These are phyloP conservation scores for Meloe dianella DNA, from an alignment of 2,888 invertebrate species.

Conservation along the genomic window DNA sequence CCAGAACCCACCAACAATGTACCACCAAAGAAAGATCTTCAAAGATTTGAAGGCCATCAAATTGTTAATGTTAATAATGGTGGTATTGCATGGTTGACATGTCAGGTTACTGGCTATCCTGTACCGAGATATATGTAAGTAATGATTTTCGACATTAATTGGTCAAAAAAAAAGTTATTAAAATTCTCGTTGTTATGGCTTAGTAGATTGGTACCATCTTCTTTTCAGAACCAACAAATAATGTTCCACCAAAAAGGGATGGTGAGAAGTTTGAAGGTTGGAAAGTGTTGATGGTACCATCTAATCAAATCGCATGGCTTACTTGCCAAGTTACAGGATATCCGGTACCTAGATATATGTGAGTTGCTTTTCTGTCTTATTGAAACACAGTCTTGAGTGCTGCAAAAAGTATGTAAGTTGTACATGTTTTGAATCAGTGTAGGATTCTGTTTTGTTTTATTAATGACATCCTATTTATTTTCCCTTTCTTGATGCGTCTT, in stretches of 20 bases:
- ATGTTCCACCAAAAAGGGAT: conserved; percentile 66
- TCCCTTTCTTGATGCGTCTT: conserved; percentile 12
- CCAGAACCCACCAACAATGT: conserved; percentile 69
- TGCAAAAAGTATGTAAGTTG: conserved; percentile 31
- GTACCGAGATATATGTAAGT: conserved; percentile 63
- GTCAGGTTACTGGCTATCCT: conserved; percentile 65
- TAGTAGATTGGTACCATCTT: conserved; percentile 16
- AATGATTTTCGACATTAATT: conserved; percentile 4
- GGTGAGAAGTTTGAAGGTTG: conserved; percentile 64
- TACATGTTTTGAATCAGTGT: conserved; percentile 41
- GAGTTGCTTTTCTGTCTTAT: conserved; percentile 25
- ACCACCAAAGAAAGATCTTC: conserved; percentile 67
- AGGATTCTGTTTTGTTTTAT: conserved; percentile 47
- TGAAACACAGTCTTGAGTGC: not conserved
- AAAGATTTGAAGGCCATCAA: conserved; percentile 66
- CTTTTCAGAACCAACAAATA: conserved; percentile 63
- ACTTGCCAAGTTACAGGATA: conserved; percentile 69
- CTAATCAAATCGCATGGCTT: conserved; percentile 64
- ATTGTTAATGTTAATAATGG: conserved; percentile 63
- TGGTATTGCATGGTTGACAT: conserved; percentile 68
- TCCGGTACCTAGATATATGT: conserved; percentile 41
- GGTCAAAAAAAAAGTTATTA: not conserved
- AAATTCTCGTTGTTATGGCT: not conserved
- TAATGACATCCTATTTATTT: conserved; percentile 21
- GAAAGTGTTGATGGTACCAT: conserved; percentile 65